A percentile compares a stretch with the other conserved stretches of the same genome.
Conservation (phyloP, 2,888 invertebrate species). For the Sminthurides aquaticus region DNA sequence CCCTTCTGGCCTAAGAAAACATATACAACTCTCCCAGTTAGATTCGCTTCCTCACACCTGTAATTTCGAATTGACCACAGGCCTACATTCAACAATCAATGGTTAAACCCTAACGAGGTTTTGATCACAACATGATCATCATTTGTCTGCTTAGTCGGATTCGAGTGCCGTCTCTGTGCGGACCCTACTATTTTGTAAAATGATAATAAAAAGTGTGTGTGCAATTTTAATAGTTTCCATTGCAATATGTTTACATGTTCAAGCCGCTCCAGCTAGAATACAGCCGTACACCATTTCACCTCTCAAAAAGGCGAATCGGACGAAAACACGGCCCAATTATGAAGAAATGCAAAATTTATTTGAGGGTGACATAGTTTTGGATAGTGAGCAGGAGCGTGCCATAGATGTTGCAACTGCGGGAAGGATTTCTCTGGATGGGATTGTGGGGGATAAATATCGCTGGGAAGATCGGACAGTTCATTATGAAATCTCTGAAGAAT, state of each 20-base stretch:
- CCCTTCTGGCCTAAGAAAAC: no score
- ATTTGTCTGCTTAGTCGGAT: neutral
- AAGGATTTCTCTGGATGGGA: slow-evolving; percentile 48
- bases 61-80: no score
- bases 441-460: slow-evolving; percentile 49
- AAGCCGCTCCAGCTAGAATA: neutral
- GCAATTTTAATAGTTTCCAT: no score
- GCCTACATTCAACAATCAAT: neutral
- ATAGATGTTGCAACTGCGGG: slow-evolving; percentile 25
- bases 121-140: neutral
- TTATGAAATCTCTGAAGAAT: slow-evolving; percentile 52
- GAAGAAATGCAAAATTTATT: slow-evolving; percentile 53
- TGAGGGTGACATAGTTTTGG: slow-evolving; percentile 58
- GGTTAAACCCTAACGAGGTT: neutral
- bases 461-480: slow-evolving; percentile 55
- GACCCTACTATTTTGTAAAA: neutral
- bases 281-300: neutral
- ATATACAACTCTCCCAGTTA: no score
- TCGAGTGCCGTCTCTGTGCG: neutral
- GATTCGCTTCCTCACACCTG: no score
- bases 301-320: neutral
- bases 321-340: slow-evolving; percentile 2
- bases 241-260: neutral
- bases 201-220: neutral
- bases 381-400: slow-evolving; percentile 44